These are phyloP conservation scores for Cydia amplana DNA, from an alignment of 1,140 invertebrate genomes.

Conservation along the genomic window DNA sequence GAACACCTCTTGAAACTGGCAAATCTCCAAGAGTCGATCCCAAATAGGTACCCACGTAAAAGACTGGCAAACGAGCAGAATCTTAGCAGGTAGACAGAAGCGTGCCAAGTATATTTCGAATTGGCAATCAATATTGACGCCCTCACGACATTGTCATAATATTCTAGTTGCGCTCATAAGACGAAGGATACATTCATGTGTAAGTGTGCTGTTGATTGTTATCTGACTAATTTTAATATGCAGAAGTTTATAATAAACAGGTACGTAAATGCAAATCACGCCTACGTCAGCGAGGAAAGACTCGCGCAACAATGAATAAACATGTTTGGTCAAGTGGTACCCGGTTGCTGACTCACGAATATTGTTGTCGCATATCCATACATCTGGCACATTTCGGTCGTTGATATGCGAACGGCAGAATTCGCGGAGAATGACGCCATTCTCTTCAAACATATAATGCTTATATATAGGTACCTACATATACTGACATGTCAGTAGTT, in stretches of 20 bases:
- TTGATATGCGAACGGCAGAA: slow-evolving; percentile 58
- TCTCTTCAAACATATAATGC: slow-evolving; percentile 54
- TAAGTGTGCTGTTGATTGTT: not conserved
- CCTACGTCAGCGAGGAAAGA: slow-evolving; percentile 54
- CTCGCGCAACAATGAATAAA: slow-evolving; percentile 59
- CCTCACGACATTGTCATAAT: not conserved
- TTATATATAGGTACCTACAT: slow-evolving; percentile 36
- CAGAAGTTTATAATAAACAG: not conserved
- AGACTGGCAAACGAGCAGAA: not conserved
- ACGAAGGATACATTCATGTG: not conserved
- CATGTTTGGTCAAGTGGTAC: slow-evolving; percentile 76
- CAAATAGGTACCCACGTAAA: slow-evolving; percentile 13
- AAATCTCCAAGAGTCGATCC: slow-evolving; percentile 54
- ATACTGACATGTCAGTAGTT: slow-evolving; percentile 4
- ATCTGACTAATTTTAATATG: not conserved
- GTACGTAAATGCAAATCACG: slow-evolving; percentile 41
- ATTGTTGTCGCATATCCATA: slow-evolving; percentile 70
- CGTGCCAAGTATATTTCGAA: slow-evolving; percentile 61
- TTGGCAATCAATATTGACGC: slow-evolving; percentile 14
- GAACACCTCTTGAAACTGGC: slow-evolving; percentile 60
- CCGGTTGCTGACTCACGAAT: slow-evolving; percentile 67
- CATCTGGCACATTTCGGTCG: slow-evolving; percentile 64
- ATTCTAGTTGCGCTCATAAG: not conserved
- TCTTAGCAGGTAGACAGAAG: slow-evolving; percentile 36
- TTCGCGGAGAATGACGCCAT: slow-evolving; percentile 67